A percentile compares a stretch with the other conserved stretches of the same genome.
These are phyloP conservation scores for Drosophila yakuba DNA, from an alignment of 1,140 invertebrate species.

Conservation along the genomic window DNA sequence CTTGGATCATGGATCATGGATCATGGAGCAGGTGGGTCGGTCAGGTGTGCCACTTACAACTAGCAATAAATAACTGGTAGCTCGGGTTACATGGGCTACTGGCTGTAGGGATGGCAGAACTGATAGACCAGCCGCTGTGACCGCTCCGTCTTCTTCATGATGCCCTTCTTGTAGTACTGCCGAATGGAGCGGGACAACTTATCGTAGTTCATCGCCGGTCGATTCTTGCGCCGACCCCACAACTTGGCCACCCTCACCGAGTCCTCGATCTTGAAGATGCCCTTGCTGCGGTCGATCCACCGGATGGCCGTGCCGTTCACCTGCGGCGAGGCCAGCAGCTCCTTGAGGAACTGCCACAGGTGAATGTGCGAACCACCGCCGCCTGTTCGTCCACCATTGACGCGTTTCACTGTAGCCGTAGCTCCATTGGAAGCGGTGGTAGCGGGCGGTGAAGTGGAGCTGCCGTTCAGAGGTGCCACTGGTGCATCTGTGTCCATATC, in stretches of 20 bases:
- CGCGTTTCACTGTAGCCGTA: slow-evolving; percentile 43
- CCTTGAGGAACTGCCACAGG: slow-evolving; percentile 99
- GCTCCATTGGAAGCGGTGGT: slow-evolving; percentile 13
- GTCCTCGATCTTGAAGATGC: slow-evolving; percentile 99
- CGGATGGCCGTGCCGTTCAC: slow-evolving; percentile 96
- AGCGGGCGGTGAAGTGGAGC: slow-evolving; percentile 29
- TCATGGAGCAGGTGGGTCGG: slow-evolving; percentile 14
- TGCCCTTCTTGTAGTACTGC: slow-evolving; percentile 99
- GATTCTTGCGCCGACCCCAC: slow-evolving; percentile 98
- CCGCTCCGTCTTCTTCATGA: slow-evolving; percentile 99
- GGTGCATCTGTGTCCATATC: slow-evolving; percentile 83
- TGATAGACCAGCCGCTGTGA: slow-evolving; percentile 99
- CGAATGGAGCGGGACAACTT: slow-evolving; percentile 98
- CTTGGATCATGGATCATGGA: neutral
- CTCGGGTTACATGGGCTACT: slow-evolving; percentile 86
- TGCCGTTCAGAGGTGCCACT: slow-evolving; percentile 34
- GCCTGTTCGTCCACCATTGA: slow-evolving; percentile 85
- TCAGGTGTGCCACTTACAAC: slow-evolving; percentile 38
- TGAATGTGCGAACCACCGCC: slow-evolving; percentile 95
- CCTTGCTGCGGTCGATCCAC: slow-evolving; percentile 97
- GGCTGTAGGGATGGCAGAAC: slow-evolving; percentile 97
- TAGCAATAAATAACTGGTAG: slow-evolving; percentile 63
- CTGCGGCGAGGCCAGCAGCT: slow-evolving; percentile 94
- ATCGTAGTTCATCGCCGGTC: slow-evolving; percentile 99
- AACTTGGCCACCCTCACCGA: slow-evolving; percentile 97